Percentiles rank a stretch among this genome's conserved stretches.
phyloP scores from a whole-genome alignment of 2,888 invertebrate genomes.

The Brenthis ino region DNA sequence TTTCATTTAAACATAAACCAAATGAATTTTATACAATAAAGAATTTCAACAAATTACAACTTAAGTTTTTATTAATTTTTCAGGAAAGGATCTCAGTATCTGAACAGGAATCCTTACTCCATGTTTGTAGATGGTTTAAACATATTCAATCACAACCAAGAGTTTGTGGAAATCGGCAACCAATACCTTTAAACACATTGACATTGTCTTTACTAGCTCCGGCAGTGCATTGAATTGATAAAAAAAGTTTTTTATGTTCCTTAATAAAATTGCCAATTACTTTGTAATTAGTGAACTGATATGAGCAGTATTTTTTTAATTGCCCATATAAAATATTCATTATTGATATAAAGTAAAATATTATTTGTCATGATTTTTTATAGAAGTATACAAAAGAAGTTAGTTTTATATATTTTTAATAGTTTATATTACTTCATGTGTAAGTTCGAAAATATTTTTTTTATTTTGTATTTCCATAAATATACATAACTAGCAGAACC shows the following conservation, averaged over 20 bases:
- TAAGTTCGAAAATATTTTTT: constrained; percentile 13
- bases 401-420: background rate
- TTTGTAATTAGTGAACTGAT: background rate
- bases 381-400: constrained; percentile 4
- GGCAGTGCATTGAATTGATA: constrained; percentile 61
- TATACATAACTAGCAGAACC: no score
- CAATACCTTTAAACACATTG: constrained; percentile 60
- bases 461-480: background rate
- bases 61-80: constrained; percentile 48
- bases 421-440: constrained; percentile 10
- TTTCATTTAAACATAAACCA: background rate
- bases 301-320: constrained; percentile 1
- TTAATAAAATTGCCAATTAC: constrained; percentile 27
- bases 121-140: constrained; percentile 90
- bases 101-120: constrained; percentile 86
- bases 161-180: constrained; percentile 70
- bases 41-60: background rate
- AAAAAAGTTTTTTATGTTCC: constrained; percentile 34
- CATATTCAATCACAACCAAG: constrained; percentile 87
- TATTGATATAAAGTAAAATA: background rate
- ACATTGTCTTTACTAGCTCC: constrained; percentile 64
- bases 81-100: constrained; percentile 84
- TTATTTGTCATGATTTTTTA: background rate
- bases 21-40: background rate
- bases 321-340: constrained; percentile 2